Conservation (phyloP, 2,888 invertebrate species). For the Netelia fuscicornis region DNA sequence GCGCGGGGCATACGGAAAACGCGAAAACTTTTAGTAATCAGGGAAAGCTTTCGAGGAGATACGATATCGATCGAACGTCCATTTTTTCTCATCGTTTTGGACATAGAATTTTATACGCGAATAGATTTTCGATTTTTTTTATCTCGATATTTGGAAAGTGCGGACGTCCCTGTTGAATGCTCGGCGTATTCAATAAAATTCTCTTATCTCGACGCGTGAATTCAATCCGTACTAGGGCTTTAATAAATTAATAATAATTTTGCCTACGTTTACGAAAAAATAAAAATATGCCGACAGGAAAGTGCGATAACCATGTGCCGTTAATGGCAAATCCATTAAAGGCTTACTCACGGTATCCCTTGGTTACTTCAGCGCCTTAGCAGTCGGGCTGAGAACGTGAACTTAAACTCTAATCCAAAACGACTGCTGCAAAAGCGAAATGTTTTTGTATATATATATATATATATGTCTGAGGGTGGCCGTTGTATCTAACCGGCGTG, state of each 20-base stretch:
- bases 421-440: constrained; percentile 16
- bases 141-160: not conserved
- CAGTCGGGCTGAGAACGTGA: not conserved
- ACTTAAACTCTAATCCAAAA: constrained; percentile 22
- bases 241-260: too few relatives aligned
- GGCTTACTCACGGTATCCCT: not conserved
- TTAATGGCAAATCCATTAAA: not conserved
- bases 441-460: not conserved
- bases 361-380: constrained; percentile 1
- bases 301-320: not conserved
- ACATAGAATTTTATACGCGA: not conserved
- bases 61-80: too few relatives aligned
- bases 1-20: too few relatives aligned
- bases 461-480: not conserved
- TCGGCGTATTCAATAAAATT: too few relatives aligned
- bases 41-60: too few relatives aligned
- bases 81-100: too few relatives aligned
- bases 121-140: not conserved
- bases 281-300: not conserved
- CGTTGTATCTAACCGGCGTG: not conserved
- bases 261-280: not conserved
- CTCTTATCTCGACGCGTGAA: too few relatives aligned
- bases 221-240: too few relatives aligned
- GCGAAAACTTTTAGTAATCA: too few relatives aligned
- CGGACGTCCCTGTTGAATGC: too few relatives aligned